Evolutionary conservation across 2,797 vertebrate species (phyloP), one percentile per base, ranked within the genome.

Genomic region (Merluccius polli): DNA sequence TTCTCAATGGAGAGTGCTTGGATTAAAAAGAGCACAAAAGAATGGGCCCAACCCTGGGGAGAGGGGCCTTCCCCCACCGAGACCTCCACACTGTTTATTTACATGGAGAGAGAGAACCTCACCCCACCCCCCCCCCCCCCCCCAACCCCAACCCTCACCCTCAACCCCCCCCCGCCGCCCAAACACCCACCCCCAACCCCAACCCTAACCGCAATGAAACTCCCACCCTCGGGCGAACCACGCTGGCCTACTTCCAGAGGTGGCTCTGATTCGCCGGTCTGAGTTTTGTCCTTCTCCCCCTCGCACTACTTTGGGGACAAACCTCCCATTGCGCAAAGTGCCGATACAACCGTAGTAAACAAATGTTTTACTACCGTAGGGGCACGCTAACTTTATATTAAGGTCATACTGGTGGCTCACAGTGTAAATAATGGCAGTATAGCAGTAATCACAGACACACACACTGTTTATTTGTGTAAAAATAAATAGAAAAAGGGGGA

Each of bases 21-120:
- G 92, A 93, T 87, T 94, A 89, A 92, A 89, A 92, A 91, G 92
- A 92, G 93, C 94, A 94, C 94, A 95, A 92, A 93, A 90, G 87
- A 81, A 92, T 78, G 81, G 87, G 90, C 90, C 91, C 93, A 92
- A 92, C 91, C 86, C 90, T 79, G 78, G 59, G 77, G 92, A 92
- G 90, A 91, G 89, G 86, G 92, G 89, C 85, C 85, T 84, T 85
- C 93, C 90, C 93, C 93, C 93, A 87, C 85, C 65, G 87, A 93
- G 91, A 92, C 92, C 92, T 92, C 92, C 87, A 85, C 89, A 79
- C 87, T 93, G 89, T 95, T 95, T 95, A 94, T 95, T 95, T 93
- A 94, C 94, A 94, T 88, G 88, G 92, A 93, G 59, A 27, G 59
- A 27, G 59, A 65, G 33, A 93, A 93, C n/a, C n/a, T n/a, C n/a